Evolutionary conservation across 2,888 invertebrate species (phyloP), one percentile per base, ranked within the genome.

Genomic region (Pilophorus perplexus): DNA sequence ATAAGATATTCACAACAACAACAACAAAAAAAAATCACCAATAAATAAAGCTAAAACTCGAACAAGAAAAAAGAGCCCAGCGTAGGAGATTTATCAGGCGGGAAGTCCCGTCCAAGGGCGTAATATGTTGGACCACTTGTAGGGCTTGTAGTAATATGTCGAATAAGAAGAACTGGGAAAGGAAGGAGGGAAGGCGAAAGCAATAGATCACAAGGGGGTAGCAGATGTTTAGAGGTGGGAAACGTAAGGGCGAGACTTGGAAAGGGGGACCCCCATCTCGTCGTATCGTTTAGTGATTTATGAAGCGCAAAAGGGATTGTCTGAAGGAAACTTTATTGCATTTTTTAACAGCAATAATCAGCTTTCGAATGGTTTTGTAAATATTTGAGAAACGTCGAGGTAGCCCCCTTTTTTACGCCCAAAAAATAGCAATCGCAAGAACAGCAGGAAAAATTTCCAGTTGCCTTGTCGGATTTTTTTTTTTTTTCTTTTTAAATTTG

Each of bases 291-390:
- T 52, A 52, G 59, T 59, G 59, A 59, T 59, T 59, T 59, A 59
- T 59, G 59, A 42, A 40, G 38, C 59, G 52, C 52, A 52, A 52
- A 52, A 52, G 52, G 52, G 59, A 40, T n/a, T 4, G 59, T 40
- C 59, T 59, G 27, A 59, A 55, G 59, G 57, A 38, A 40, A 59
- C 40, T 59, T 59, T 59, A 59, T 59, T 59, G 59, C 59, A 59
- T 59, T 59, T 59, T 59, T 59, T 33, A 59, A 59, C 59, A 59
- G 59, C 59, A 59, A 59, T 59, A 59, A 59, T 59, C 40, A 59
- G 59, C 40, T 59, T 59, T 40, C 42, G 28, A 59, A 42, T 40
- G 59, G 27, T 40, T 59, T 59, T 59, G 42, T 59, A 59, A 59
- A 59, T 59, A 59, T 59, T 59, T 55, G 55, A 55, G 55, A 55